A percentile compares a stretch with the other conserved stretches of the same genome.
Evolutionary conservation across 2,113 vertebrate species (phyloP).

Genomic region (Mormoops blainvillei): DNA sequence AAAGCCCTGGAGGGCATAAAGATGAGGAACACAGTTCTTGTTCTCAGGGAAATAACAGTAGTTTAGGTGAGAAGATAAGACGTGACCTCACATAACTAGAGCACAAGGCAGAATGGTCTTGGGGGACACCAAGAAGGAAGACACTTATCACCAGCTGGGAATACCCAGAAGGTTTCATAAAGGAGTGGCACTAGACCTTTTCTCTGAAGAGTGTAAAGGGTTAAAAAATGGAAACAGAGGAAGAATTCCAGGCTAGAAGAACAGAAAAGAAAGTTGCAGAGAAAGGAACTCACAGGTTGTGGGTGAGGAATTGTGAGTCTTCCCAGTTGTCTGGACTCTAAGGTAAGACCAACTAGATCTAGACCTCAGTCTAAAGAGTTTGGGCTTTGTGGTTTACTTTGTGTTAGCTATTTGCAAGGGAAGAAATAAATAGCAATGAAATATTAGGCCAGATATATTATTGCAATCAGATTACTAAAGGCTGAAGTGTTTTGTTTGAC

Average conservation of each 20-base stretch:
- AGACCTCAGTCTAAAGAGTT: not conserved
- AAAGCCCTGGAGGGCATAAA: not conserved
- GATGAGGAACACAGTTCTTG: not conserved
- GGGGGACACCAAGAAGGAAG: not conserved
- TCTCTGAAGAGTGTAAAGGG: not conserved
- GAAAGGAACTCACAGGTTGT: not conserved
- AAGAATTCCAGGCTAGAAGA: not conserved
- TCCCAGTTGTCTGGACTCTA: not conserved
- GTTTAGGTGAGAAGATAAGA: not conserved
- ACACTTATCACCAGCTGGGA: not conserved
- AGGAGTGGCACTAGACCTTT: not conserved
- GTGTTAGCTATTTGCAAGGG: not conserved
- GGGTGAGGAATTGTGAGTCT: not conserved
- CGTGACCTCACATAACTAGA: not conserved
- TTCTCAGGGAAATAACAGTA: not conserved
- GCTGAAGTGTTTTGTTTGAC: not conserved
- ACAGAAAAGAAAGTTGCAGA: not conserved
- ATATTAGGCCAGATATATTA: not conserved
- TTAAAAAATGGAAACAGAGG: not conserved
- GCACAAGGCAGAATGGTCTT: not conserved
- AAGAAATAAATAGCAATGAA: not conserved
- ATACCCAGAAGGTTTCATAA: not conserved
- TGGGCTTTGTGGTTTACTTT: not conserved
- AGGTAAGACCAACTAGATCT: not conserved
- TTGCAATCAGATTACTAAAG: not conserved